Evolutionary conservation across 2,113 vertebrate species (phyloP).

Genomic region (Cavia aperea): DNA sequence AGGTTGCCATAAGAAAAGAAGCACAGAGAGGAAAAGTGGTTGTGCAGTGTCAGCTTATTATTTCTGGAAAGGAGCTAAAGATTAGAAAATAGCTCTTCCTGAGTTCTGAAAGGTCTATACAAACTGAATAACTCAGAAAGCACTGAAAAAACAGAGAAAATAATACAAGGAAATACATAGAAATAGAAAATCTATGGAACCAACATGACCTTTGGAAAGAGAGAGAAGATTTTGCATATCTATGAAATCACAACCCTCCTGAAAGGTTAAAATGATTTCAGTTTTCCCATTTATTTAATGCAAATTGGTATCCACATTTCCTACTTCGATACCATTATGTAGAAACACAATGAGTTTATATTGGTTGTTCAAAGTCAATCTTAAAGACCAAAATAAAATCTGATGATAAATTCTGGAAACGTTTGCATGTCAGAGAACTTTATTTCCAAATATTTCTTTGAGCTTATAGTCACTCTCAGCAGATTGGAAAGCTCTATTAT

Average conservation of each 20-base stretch:
- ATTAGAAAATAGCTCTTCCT: conserved; percentile 22
- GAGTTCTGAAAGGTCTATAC: neutral
- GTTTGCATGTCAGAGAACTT: conserved; percentile 2
- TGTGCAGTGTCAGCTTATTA: neutral
- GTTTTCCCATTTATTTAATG: conserved; percentile 38
- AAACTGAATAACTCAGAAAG: conserved; percentile 19
- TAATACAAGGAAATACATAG: conserved; percentile 35
- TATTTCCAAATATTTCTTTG: neutral
- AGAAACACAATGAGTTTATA: conserved; percentile 10
- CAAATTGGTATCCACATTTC: conserved; percentile 36
- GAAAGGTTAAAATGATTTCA: conserved; percentile 55
- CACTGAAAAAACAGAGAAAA: conserved; percentile 31
- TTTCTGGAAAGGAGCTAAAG: conserved; percentile 34
- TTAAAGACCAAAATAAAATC: conserved; percentile 41
- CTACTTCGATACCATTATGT: conserved; percentile 8
- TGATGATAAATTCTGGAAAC: conserved; percentile 28
- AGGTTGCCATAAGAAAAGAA: neutral
- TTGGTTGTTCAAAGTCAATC: conserved; percentile 38
- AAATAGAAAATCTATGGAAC: conserved; percentile 44
- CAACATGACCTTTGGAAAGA: conserved; percentile 43
- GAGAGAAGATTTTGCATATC: conserved; percentile 3
- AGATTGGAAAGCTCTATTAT: neutral
- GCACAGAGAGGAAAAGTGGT: neutral
- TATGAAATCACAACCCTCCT: conserved; percentile 30
- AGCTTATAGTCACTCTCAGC: conserved; percentile 13